Base-by-base conservation (phyloP, 2,113 vertebrate species). In the Oncorhynchus clarkii region DNA sequence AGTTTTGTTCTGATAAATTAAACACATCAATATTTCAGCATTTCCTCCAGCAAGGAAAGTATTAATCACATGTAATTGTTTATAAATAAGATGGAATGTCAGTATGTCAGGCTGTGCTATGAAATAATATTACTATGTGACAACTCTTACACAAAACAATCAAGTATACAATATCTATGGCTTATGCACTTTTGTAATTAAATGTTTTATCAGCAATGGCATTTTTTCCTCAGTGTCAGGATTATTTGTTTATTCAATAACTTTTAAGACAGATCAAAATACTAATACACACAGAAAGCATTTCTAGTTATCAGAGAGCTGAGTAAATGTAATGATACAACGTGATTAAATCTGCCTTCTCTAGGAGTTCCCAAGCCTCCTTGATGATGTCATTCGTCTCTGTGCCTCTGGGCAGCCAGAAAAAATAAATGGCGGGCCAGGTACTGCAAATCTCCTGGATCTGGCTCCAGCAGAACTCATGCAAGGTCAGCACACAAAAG, bases 31-130 rank as follows among this genome's bases (percentile, higher is more conserved):
- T 13, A 62, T 64, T 70, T 64, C 34, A 76, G 31, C 51, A 11
- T 20, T 60, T n/a, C 57, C 29, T 31, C 39, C 16, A 57, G 54
- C 54, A 57, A 20, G 5, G 54, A 57, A 59, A 62, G 57, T 57
- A 74, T 74, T 48, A 59, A 51, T 14, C 57, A 62, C 57, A 71
- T 60, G 64, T 59, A 65, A 71, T 49, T 14, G 59, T 64, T 66
- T 54, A 27, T 71, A 59, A 59, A 77, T 60, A 31, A 13, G 18
- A 27, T 18, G 54, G 2, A 14, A 57, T 57, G 13, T 57, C 54
- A 57, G 14, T 57, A 57, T 57, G 54, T 57, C 54, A 18, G 16
- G 16, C 54, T 20, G 16, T 57, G 14, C 18, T 14, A 20, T 4
- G 20, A 57, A 57, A 14, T 57, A 20, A 57, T 57, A 57, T 57